Evolutionary conservation across 2,888 invertebrate genomes (phyloP), one percentile per base, ranked within the genome.

Genomic region (Nomada lathburiana): DNA sequence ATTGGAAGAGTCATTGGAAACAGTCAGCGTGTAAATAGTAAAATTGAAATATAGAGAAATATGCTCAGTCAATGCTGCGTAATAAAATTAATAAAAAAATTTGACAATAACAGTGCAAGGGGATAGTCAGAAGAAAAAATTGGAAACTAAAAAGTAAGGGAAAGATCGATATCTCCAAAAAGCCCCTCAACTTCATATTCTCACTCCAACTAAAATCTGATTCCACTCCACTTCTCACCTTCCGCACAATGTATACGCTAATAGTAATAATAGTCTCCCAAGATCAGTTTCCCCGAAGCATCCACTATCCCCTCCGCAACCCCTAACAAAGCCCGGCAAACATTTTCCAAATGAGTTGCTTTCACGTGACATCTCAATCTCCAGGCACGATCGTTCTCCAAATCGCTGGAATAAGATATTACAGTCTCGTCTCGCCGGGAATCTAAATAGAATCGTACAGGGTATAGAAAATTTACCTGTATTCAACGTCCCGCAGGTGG

Each of bases 401-500:
- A 0, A 42, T 47, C 7, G 18, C 11, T 18, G 42, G 76, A 81
- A 79, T 89, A 91, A 36, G 55, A 91, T 93, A 93, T 93, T 92
- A 92, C 90, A 92, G 90, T 88, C 90, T 92, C 90, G 90, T 91
- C 84, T 13, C 5, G 20, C 16, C 0, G 1, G 3, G 1, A 5
- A 11, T 10, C 20, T 13, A 26, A 10, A 23, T 23, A 16, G 23
- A 44, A 10, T n/a, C n/a, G 11, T 88, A 81, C 84, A 77, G 70
- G 67, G 86, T 86, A 92, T 92, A 90, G 91, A 93, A 93, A 93
- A 93, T 93, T 93, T 93, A 92, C 93, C 92, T 91, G 92, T 89
- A 93, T 93, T 93, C 90, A 92, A 29, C 62, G 65, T 70, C 74
- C 74, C 89, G 90, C 92, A 93, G 92, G 92, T 93, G 92, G 91